Evolutionary conservation across 2,797 vertebrate genomes (phyloP).

Genomic region (Lateolabrax maculatus): DNA sequence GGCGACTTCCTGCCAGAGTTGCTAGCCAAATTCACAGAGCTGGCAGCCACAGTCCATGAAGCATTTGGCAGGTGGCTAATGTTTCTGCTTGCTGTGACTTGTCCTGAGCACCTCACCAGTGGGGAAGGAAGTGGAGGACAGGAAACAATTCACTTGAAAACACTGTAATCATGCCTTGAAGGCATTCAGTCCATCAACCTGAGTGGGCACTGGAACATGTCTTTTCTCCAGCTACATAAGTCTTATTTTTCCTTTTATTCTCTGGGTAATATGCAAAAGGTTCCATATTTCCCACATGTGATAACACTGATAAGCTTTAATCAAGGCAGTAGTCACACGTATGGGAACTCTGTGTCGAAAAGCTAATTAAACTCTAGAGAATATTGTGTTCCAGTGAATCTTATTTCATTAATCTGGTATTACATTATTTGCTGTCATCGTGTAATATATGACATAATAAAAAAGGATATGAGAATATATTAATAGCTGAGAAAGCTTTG

Average conservation of each 20-base stretch:
- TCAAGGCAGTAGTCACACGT: conserved; percentile 36
- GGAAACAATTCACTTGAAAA: conserved; percentile 63
- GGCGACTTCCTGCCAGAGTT: conserved; percentile 33
- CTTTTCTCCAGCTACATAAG: background rate
- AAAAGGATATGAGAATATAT: conserved; percentile 21
- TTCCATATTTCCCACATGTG: conserved; percentile 28
- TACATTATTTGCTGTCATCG: conserved; percentile 46
- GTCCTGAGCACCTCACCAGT: conserved; percentile 63
- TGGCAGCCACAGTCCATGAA: conserved; percentile 43
- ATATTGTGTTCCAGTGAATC: conserved; percentile 36
- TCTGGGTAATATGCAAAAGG: conserved; percentile 28
- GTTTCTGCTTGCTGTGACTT: conserved; percentile 68
- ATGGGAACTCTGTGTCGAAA: conserved; percentile 43
- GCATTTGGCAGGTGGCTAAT: conserved; percentile 49
- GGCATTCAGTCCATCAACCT: conserved; percentile 46
- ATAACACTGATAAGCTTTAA: conserved; percentile 51
- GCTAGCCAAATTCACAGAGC: conserved; percentile 48
- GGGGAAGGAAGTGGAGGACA: conserved; percentile 59
- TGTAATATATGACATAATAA: conserved; percentile 20
- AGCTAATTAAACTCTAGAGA: conserved; percentile 56
- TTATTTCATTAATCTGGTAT: conserved; percentile 29
- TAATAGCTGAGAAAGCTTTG: conserved; percentile 25
- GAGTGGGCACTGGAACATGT: conserved; percentile 34
- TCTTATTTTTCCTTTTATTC: background rate
- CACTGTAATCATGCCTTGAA: conserved; percentile 66